Evolutionary conservation across 2,888 invertebrate genomes (phyloP), one percentile per base, ranked within the genome.

Genomic region (Hipparchia sbordonii): DNA sequence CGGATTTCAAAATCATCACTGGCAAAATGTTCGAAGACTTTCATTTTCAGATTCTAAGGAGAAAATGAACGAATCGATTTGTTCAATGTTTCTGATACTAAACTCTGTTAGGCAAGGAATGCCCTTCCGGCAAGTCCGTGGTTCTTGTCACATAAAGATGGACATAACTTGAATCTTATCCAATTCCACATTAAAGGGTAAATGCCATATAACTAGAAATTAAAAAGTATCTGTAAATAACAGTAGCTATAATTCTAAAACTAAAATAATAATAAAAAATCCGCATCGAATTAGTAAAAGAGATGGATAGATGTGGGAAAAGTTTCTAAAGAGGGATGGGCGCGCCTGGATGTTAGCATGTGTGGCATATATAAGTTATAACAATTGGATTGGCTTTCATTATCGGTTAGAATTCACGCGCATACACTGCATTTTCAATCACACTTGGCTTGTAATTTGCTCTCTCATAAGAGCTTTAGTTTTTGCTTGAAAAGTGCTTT

Each of bases 341-440:
- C 71, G 76, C 76, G 77, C 75, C 76, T 77, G 77, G 76, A 79
- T 79, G 80, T 82, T 79, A 23, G 82, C 74, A 79, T 80, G 83
- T 84, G 83, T 85, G 82, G 79, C 85, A 89, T 92, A 93, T 91
- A 92, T 89, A 91, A 89, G 89, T 89, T 89, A 89, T 87, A 84
- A 84, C 84, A 84, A 81, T 80, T 77, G 84, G 83, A 83, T 84
- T 81, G 82, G 83, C 86, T 86, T 87, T 87, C 92, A 92, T 92
- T 91, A 86, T 85, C 78, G 81, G 82, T 84, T 82, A 79, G 86
- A 82, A 81, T 79, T 69, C 67, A 75, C 69, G 70, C 68, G 75
- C 60, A 72, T 72, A 71, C 76, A 76, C 69, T 71, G 66, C 74
- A 45, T 61, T 56, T 66, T 60, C 45, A 56, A 67, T 67, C 56